Percentiles rank a stretch among this genome's conserved stretches.
phyloP scores from a whole-genome alignment of 2,797 vertebrate species.

The Acanthopagrus latus region DNA sequence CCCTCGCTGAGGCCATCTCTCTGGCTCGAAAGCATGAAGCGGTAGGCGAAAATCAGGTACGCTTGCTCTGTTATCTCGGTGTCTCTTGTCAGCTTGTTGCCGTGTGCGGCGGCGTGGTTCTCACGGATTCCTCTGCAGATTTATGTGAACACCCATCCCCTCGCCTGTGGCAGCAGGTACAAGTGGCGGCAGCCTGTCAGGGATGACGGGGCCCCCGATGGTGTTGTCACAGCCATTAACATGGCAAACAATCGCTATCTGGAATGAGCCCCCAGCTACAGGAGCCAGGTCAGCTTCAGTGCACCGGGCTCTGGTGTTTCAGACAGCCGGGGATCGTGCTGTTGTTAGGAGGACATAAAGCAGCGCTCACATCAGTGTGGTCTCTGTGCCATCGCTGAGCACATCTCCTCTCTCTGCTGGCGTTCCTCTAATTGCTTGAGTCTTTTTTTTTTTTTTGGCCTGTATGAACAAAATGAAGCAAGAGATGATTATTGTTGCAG shows the following conservation, averaged over 20 bases:
- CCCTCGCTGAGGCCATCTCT: constrained; percentile 26
- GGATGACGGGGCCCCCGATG: constrained; percentile 72
- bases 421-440: constrained; percentile 71
- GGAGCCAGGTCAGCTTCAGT: constrained; percentile 61
- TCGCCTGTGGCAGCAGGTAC: constrained; percentile 85
- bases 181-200: constrained; percentile 84
- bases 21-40: neutral
- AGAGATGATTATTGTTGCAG: constrained; percentile 12
- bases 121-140: constrained; percentile 80
- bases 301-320: constrained; percentile 23
- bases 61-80: constrained; percentile 44
- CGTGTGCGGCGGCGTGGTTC: constrained; percentile 59
- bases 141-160: constrained; percentile 78
- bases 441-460: constrained; percentile 54
- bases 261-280: constrained; percentile 85
- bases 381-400: constrained; percentile 30
- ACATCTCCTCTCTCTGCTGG: constrained; percentile 42
- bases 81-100: constrained; percentile 45
- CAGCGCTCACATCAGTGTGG: constrained; percentile 24
- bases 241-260: constrained; percentile 81
- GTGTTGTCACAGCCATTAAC: constrained; percentile 88
- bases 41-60: constrained; percentile 5
- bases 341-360: neutral
- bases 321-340: constrained; percentile 22
- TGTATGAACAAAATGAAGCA: constrained; percentile 83